phyloP scores from a whole-genome alignment of 2,113 vertebrate species.

The Cryptomyrus ogoouensis region DNA sequence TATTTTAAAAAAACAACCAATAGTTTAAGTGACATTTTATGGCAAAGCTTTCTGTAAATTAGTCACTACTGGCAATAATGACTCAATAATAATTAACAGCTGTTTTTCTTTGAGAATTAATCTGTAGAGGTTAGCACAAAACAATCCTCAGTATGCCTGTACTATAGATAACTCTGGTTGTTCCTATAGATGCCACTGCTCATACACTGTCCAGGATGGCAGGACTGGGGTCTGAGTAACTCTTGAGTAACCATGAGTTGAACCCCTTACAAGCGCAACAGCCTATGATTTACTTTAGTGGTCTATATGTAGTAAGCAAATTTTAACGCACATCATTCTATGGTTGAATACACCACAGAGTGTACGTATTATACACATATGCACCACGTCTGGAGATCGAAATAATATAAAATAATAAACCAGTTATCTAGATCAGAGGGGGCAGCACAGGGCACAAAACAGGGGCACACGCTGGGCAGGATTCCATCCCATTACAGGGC shows the following conservation, averaged over 20 bases:
- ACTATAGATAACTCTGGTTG: no score
- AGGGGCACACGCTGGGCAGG: neutral
- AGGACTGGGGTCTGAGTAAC: neutral
- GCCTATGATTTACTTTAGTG: neutral
- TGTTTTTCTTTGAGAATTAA: slow-evolving; percentile 3
- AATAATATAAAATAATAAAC: neutral
- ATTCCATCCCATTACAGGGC: neutral
- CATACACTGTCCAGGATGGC: neutral
- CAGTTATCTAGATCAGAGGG: neutral
- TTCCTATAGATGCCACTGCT: neutral
- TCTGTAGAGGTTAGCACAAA: neutral
- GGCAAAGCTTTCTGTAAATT: slow-evolving; percentile 10
- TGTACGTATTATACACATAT: neutral
- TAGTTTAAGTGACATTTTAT: neutral
- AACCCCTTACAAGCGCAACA: neutral
- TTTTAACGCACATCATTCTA: neutral
- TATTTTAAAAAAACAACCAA: neutral
- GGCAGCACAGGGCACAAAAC: neutral
- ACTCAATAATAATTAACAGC: slow-evolving; percentile 8
- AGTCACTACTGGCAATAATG: neutral
- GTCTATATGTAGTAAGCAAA: neutral
- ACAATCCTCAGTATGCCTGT: neutral
- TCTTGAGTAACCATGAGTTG: neutral
- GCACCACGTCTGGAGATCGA: neutral
- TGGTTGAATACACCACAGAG: neutral